Conservation (phyloP, 1,140 invertebrate species). For the Chionoecetes opilio region DNA sequence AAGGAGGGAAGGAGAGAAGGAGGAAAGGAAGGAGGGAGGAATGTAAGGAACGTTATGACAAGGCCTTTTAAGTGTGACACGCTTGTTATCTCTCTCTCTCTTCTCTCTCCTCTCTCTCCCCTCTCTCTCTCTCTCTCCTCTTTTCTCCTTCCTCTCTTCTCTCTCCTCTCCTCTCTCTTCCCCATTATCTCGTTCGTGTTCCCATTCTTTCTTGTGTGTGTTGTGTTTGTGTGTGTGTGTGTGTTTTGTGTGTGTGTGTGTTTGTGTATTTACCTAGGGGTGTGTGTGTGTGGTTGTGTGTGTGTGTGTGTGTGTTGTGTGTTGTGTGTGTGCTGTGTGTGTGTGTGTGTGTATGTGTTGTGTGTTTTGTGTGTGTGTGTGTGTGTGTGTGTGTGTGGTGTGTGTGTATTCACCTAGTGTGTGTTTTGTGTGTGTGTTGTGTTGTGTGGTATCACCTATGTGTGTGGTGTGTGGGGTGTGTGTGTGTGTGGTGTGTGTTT, state of each 20-base stretch:
- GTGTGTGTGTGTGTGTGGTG: slow-evolving; percentile 43
- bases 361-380: slow-evolving; percentile 53
- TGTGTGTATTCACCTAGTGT: too few species aligned
- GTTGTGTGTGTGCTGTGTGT: slow-evolving; percentile 53
- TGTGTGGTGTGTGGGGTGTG: too few species aligned
- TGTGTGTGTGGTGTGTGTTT: too few species aligned
- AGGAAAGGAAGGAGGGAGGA: neutral
- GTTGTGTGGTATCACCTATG: too few species aligned
- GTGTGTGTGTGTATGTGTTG: too few species aligned
- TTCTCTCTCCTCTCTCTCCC: neutral
- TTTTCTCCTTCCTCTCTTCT: neutral
- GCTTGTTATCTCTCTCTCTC: neutral
- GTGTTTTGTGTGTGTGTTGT: too few species aligned
- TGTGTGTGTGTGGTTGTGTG: slow-evolving; percentile 47
- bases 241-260: neutral
- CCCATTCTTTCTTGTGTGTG: neutral
- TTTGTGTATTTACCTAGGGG: slow-evolving; percentile 22
- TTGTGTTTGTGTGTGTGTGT: neutral
- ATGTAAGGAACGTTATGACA: neutral
- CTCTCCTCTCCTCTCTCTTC: neutral
- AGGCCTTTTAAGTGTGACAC: neutral
- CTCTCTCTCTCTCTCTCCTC: neutral
- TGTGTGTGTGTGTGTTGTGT: slow-evolving; percentile 45
- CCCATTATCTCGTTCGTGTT: neutral
- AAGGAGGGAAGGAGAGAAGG: neutral